Evolutionary conservation across 2,113 vertebrate genomes (phyloP).

Genomic region (Atlantisia rogersi): DNA sequence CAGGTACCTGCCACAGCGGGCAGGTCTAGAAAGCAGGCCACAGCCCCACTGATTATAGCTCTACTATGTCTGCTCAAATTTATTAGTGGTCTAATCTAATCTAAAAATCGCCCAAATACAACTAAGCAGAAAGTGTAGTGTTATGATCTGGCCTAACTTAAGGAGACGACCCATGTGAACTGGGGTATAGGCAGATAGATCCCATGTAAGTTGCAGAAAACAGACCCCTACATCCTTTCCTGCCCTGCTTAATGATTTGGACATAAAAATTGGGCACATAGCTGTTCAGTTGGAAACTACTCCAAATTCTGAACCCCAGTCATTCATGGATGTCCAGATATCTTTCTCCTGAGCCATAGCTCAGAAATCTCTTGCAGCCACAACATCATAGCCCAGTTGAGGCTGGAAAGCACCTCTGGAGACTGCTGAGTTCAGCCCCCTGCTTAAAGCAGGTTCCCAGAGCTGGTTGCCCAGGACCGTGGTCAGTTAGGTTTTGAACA

Average conservation of each 20-base stretch:
- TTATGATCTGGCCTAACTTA: neutral
- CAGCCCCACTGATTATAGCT: neutral
- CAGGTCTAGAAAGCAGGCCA: neutral
- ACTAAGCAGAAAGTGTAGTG: neutral
- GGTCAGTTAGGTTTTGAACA: neutral
- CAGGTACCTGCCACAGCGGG: neutral
- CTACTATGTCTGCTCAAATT: neutral
- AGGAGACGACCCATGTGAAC: neutral
- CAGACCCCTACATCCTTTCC: neutral
- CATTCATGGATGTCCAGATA: neutral
- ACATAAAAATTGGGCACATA: fast-evolving
- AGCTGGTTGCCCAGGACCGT: neutral
- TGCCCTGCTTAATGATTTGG: neutral
- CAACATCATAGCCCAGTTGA: neutral
- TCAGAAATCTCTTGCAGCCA: neutral
- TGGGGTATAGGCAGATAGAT: neutral
- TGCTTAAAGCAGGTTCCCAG: neutral
- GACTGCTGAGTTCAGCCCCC: fast-evolving
- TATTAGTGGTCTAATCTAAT: neutral
- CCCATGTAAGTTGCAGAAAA: neutral
- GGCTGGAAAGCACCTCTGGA: neutral
- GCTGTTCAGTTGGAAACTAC: neutral
- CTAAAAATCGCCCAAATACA: neutral
- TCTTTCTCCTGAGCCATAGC: neutral
- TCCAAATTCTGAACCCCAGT: neutral